Evolutionary conservation across 2,888 invertebrate species (phyloP).

Genomic region (Agrotis puta): DNA sequence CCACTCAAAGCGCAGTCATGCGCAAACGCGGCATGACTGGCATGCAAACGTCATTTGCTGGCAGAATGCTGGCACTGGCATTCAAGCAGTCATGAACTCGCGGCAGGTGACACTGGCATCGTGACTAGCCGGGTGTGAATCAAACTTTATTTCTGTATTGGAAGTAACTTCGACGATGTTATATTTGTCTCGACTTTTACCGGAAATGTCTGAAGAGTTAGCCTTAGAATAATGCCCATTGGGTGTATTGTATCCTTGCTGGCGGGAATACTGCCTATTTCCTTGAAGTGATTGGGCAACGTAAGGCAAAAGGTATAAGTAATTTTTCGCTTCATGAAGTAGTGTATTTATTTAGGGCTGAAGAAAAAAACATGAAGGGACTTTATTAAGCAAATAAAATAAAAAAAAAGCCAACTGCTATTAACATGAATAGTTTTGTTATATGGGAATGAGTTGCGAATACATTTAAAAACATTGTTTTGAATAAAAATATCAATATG

Average conservation of each 20-base stretch:
- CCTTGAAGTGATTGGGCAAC: not conserved
- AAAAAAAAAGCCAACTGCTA: too few relatives aligned
- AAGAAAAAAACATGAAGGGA: not conserved
- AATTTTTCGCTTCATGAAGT: not conserved
- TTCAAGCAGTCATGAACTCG: not conserved
- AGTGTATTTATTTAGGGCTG: not conserved
- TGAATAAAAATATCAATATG: not conserved
- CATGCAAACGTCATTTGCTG: conserved; percentile 19
- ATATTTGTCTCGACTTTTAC: conserved; percentile 2
- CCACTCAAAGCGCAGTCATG: conserved; percentile 1
- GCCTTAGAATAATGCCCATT: conserved; percentile 11
- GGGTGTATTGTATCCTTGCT: not conserved
- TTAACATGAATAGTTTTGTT: too few relatives aligned
- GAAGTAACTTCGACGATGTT: conserved; percentile 1
- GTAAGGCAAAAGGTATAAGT: not conserved
- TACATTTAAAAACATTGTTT: too few relatives aligned
- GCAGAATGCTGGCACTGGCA: conserved; percentile 1
- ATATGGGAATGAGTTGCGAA: too few relatives aligned
- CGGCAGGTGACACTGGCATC: conserved; percentile 23
- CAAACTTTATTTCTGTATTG: conserved; percentile 38
- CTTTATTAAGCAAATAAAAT: too few relatives aligned
- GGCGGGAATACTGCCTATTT: not conserved
- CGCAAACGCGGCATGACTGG: conserved; percentile 3
- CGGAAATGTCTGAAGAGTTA: conserved; percentile 15
- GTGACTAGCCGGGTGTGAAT: conserved; percentile 33